Evolutionary conservation across 2,113 vertebrate genomes (phyloP).

Genomic region (Phrynosoma blainvillii): DNA sequence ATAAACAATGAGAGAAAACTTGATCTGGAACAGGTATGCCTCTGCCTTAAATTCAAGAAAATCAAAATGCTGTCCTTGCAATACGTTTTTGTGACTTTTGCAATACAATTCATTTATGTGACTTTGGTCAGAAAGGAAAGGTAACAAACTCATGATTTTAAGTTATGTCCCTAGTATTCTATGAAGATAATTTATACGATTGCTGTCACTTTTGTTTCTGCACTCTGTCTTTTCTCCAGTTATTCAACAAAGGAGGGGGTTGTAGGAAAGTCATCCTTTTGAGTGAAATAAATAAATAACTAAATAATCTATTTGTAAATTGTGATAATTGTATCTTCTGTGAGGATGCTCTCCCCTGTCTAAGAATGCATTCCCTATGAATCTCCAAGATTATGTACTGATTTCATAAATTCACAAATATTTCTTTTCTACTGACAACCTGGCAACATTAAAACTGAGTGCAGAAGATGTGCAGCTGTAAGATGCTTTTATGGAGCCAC

Average conservation of each 20-base stretch:
- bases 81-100: not conserved
- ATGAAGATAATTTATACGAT: constrained; percentile 23
- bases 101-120: not conserved
- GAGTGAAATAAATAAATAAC: not conserved
- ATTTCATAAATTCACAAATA: constrained; percentile 88
- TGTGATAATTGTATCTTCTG: constrained; percentile 83
- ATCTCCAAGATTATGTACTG: constrained; percentile 71
- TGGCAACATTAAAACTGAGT: constrained; percentile 64
- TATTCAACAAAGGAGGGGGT: constrained; percentile 43
- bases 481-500: constrained; percentile 41
- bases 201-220: constrained; percentile 22
- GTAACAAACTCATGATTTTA: constrained; percentile 18
- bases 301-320: constrained; percentile 72
- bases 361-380: constrained; percentile 71
- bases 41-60: not conserved
- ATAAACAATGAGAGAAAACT: not conserved
- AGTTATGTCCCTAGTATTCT: not conserved
- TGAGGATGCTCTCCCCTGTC: constrained; percentile 68
- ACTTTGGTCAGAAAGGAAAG: constrained; percentile 28
- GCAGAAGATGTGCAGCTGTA: constrained; percentile 37
- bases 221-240: not conserved
- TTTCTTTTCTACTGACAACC: constrained; percentile 72
- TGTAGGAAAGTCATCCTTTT: constrained; percentile 64
- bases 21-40: not conserved
- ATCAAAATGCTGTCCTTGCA: not conserved